phyloP scores from a whole-genome alignment of 2,113 vertebrate species.

The Amblyornis subalaris region DNA sequence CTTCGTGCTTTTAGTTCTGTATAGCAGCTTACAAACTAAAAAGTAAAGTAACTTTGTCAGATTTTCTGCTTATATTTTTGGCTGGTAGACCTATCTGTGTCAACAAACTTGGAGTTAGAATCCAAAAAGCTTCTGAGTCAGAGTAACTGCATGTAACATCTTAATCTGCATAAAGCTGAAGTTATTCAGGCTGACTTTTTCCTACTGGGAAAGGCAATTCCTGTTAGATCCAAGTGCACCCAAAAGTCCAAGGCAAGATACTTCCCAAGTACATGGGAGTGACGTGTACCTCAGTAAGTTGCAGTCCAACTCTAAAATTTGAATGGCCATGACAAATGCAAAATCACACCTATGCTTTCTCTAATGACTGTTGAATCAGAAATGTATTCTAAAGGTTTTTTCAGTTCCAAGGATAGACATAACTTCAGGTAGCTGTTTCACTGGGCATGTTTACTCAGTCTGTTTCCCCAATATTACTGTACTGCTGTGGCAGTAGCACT shows the following conservation, averaged over 20 bases:
- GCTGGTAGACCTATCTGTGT: not conserved
- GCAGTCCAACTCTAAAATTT: not conserved
- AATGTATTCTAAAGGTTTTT: not conserved
- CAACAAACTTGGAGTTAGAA: not conserved
- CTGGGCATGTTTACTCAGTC: not conserved
- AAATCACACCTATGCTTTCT: not conserved
- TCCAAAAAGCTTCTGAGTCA: not conserved
- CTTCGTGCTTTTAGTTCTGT: not conserved
- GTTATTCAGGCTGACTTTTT: not conserved
- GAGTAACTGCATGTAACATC: not conserved
- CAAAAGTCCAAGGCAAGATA: not conserved
- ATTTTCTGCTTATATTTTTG: not conserved
- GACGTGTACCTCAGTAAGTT: not conserved
- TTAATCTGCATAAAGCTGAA: not conserved
- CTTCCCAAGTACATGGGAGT: not conserved
- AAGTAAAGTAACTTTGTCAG: not conserved
- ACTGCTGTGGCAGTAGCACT: not conserved
- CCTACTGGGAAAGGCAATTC: not conserved
- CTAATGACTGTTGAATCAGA: not conserved
- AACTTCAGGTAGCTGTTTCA: not conserved
- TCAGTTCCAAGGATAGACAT: not conserved
- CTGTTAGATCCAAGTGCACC: not conserved
- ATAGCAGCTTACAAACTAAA: not conserved
- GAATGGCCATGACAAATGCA: not conserved
- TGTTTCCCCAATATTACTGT: rapidly evolving